Evolutionary conservation across 2,797 vertebrate genomes (phyloP).

Genomic region (Benthosema pterotum): DNA sequence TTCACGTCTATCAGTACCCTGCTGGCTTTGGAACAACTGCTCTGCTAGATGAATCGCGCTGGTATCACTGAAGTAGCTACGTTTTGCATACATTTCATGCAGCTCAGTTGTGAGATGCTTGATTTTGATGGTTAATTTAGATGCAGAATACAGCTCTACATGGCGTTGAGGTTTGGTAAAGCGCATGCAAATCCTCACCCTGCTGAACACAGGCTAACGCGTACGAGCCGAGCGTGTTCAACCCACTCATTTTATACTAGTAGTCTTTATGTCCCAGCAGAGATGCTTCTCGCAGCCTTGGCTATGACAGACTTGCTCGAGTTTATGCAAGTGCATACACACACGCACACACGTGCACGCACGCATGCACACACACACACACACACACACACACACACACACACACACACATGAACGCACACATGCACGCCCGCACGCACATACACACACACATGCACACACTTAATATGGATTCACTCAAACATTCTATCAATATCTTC

Average conservation of each 20-base stretch:
- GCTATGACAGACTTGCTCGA: slow-evolving; percentile 58
- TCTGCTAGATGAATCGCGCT: slow-evolving; percentile 33
- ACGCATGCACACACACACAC: slow-evolving; percentile 14
- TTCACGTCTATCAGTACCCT: slow-evolving; percentile 51
- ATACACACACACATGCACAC: slow-evolving; percentile 1
- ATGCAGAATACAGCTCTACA: slow-evolving; percentile 67
- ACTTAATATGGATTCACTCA: slow-evolving; percentile 16
- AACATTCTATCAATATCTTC: slow-evolving; percentile 5
- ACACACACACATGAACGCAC: slow-evolving; percentile 23
- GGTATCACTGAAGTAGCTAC: slow-evolving; percentile 70
- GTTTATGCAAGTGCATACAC: not conserved
- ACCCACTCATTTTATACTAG: slow-evolving; percentile 79
- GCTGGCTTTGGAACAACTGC: slow-evolving; percentile 60
- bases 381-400: slow-evolving; percentile 34
- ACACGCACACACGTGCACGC: not conserved
- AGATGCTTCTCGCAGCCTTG: slow-evolving; percentile 69
- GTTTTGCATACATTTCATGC: slow-evolving; percentile 81
- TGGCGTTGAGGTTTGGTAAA: slow-evolving; percentile 60
- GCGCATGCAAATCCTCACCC: slow-evolving; percentile 75
- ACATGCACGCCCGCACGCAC: not conserved
- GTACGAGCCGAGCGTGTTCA: slow-evolving; percentile 69
- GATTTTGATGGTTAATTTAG: slow-evolving; percentile 77
- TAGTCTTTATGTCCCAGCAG: slow-evolving; percentile 76
- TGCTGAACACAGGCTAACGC: slow-evolving; percentile 74
- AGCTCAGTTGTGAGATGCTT: slow-evolving; percentile 63